Evolutionary conservation across 2,888 invertebrate species (phyloP), one percentile per base, ranked within the genome.

Genomic region (Phrixothrix hirtus): DNA sequence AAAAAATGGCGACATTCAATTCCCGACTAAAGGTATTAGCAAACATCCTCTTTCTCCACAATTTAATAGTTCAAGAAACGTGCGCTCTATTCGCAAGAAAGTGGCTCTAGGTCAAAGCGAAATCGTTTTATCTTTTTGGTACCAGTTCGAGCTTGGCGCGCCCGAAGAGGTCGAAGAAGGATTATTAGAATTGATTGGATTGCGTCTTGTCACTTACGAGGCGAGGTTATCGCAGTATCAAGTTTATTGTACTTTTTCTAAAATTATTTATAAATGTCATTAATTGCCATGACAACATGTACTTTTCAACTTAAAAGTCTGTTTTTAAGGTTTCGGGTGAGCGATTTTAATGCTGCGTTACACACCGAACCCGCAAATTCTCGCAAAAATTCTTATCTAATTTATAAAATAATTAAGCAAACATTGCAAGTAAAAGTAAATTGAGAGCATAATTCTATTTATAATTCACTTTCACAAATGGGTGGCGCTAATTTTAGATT

Each of bases 81-180:
- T 48, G 34, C 34, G 35, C 15, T 25, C 17, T 6, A 27, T 39
- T 26, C 34, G 29, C 48, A 35, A 17, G 44, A 51, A 51, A 51
- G 51, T 51, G 21, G 51, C 51, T 51, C 51, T 51, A 51, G 51
- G 51, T 51, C 51, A 45, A 41, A 42, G 35, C 39, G 39, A 51
- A 51, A 45, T 45, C 39, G 34, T 31, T 41, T 29, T 44, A 36
- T 44, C 44, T 27, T 50, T 34, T 44, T 25, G 51, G 51, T 51
- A 51, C 51, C 51, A 51, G 38, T 21, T 17, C 21, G 51, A 35
- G 52, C 52, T 30, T 42, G 52, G 52, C 15, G 44, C 52, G 21
- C 46, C 41, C 10, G 13, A 35, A 44, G 50, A 21, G 21, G 21
- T 21, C 21, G 21, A 21, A 21, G 21, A 21, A 21, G 21, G 21